Base-by-base conservation (phyloP, 2,888 invertebrate genomes). In the Polyommatus iphigenia region DNA sequence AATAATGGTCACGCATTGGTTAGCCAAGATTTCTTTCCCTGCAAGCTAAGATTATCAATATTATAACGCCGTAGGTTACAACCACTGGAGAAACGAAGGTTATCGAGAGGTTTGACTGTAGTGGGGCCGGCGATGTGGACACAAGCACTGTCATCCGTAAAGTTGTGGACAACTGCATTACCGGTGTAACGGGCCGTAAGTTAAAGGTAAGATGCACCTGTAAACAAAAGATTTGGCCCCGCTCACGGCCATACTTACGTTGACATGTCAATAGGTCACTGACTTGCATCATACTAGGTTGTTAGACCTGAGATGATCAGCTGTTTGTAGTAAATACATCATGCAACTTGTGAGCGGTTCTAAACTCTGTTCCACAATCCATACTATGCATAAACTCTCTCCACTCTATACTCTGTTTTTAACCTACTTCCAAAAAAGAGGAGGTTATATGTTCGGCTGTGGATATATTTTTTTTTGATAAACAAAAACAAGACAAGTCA, bases 51-150 rank as follows among this genome's bases (percentile, higher is more conserved):
- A 29, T 67, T 20, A 67, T 67, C 29, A 2, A 15, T 67, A 15
- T 67, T 67, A 29, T 15, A 29, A 67, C 62, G 13, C 80, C 84
- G 81, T 88, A 99, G 99, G 95, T 96, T 82, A 98, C 99, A 20
- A 96, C 97, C 79, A 97, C 98, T 88, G 99, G 99, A 71, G 96
- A 97, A 85, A 96, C 97, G 24, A 99, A 99, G 94, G 96, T 99
- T 76, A 96, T 99, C 85, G 99, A 99, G 89, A 95, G 99, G 80
- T 98, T 97, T 87, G 99, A 99, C 94, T 98, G 99, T 86, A 98
- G 98, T 84, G 99, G 99, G 29, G 97, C 98, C 86, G 99, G 99
- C 5, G 99, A 99, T 95, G 98, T 99, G 78, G 98, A 98, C 89
- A 99, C 98, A 8, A 97, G 97, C 77, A 92, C 94, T n/a, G 84